A percentile compares a stretch with the other conserved stretches of the same genome.
Conservation (phyloP, 2,113 vertebrate species). For the Kryptolebias marmoratus region DNA sequence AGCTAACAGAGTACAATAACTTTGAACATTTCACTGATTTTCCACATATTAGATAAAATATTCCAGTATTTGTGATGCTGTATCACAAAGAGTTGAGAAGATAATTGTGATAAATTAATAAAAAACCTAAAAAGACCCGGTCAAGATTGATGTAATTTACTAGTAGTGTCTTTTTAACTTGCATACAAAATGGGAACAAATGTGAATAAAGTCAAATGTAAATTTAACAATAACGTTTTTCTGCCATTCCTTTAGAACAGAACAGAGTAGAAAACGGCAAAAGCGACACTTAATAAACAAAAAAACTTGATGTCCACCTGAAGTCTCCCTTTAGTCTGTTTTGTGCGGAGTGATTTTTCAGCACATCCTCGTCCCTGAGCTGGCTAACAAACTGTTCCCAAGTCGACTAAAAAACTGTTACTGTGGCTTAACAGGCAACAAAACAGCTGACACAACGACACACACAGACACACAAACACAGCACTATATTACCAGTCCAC, state of each 20-base stretch:
- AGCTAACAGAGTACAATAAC: too few relatives aligned
- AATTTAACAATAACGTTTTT: too few relatives aligned
- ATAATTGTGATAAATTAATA: too few relatives aligned
- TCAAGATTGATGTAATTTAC: too few relatives aligned
- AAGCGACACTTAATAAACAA: neutral
- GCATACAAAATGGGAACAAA: neutral
- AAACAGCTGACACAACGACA: slow-evolving; percentile 75
- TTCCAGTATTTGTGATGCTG: too few relatives aligned
- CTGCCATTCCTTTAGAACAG: too few relatives aligned
- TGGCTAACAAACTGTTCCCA: slow-evolving; percentile 70
- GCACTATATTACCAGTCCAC: slow-evolving; percentile 65
- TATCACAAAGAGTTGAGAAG: too few relatives aligned
- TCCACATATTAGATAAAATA: too few relatives aligned
- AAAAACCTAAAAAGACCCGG: too few relatives aligned
- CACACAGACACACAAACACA: slow-evolving; percentile 48
- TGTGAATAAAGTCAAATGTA: neutral
- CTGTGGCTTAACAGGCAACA: slow-evolving; percentile 76
- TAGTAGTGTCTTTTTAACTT: too few relatives aligned
- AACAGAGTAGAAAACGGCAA: neutral
- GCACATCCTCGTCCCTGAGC: slow-evolving; percentile 60
- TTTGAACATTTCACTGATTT: too few relatives aligned
- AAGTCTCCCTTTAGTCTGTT: slow-evolving; percentile 41
- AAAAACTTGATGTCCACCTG: slow-evolving; percentile 1
- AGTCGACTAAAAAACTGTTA: slow-evolving; percentile 70
- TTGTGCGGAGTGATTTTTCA: slow-evolving; percentile 67